Base-by-base conservation (phyloP, 2,113 vertebrate genomes). In the Vimba vimba region DNA sequence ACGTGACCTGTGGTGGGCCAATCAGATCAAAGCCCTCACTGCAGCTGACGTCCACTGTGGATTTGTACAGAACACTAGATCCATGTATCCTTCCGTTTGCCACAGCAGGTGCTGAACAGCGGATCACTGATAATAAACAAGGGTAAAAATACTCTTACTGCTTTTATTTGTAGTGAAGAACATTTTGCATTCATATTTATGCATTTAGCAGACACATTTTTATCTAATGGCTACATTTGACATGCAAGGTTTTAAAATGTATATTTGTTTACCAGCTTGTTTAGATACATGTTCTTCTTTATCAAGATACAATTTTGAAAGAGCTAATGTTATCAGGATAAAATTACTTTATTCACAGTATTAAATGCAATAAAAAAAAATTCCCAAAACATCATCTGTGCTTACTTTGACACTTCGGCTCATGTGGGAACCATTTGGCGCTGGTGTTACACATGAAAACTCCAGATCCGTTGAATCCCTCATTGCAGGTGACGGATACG, bases 1-100 rank as follows among this genome's bases (percentile, higher is more conserved):
- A 90, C 13, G 59, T 82, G 50, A 87, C 36, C 78, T 85, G 36
- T 43, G 30, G 25, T 6, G 64, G 23, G 50, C 89, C 86, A 33
- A 27, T 84, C 55, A 87, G 64, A 19, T 50, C n/a, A 75, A 87
- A 89, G 39, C 80, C 77, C 15, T 68, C 21, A 0, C 0, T 47
- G n/a, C 71, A 74, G 11, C 0, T 13, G 39, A 74, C 1, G 2
- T 1, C 6, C 6, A 47, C 71, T 7, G 12, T 25, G 43, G 5
- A 12, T 47, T 47, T 74, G 71, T 74, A 25, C 71, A 25, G n/a
- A n/a, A 11, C 1, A 1, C 2, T 8, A 15, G n/a, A 47, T 74
- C 11, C 23, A 47, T 1, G 5, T 13, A 74, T 74, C 43, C 43
- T 25, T 7, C 43, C 71, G 5, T 74, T 47, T 74, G 43, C 23